phyloP scores from a whole-genome alignment of 2,888 invertebrate genomes.

The Tachystola acroxantha region DNA sequence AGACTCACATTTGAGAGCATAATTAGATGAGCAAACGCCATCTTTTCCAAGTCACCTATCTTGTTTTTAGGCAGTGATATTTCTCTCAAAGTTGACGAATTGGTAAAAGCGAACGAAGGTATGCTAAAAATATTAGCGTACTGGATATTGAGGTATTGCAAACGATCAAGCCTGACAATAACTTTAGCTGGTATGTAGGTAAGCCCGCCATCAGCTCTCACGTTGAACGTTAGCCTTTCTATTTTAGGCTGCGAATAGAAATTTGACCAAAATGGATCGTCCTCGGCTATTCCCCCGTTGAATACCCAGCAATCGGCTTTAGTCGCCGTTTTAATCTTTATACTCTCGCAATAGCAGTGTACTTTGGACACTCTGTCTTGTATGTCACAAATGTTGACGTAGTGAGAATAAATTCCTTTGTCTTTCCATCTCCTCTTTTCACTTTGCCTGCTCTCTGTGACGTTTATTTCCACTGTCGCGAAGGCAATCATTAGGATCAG shows the following conservation, averaged over 20 bases:
- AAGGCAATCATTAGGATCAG: constrained; percentile 69
- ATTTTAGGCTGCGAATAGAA: constrained; percentile 86
- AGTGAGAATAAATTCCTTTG: constrained; percentile 57
- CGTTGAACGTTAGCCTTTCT: constrained; percentile 83
- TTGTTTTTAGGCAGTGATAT: constrained; percentile 85
- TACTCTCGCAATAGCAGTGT: constrained; percentile 82
- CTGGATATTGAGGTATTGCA: constrained; percentile 83
- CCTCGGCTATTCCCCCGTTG: constrained; percentile 82
- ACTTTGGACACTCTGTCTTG: constrained; percentile 76
- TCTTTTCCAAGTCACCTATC: constrained; percentile 82
- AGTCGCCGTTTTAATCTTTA: constrained; percentile 77
- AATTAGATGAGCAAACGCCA: constrained; percentile 86
- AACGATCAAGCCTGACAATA: constrained; percentile 80
- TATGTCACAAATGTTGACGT: constrained; percentile 78
- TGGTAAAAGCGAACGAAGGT: constrained; percentile 86
- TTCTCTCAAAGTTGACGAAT: constrained; percentile 82
- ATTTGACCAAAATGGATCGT: constrained; percentile 85
- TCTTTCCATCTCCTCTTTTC: constrained; percentile 71
- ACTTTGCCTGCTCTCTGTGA: constrained; percentile 66
- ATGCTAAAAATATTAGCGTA: constrained; percentile 86
- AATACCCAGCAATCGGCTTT: constrained; percentile 89
- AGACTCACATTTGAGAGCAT: constrained; percentile 84
- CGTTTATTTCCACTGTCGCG: constrained; percentile 66
- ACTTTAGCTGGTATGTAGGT: constrained; percentile 85
- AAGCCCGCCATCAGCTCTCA: constrained; percentile 82